phyloP scores from a whole-genome alignment of 1,140 invertebrate genomes.

The Agrilus planipennis region DNA sequence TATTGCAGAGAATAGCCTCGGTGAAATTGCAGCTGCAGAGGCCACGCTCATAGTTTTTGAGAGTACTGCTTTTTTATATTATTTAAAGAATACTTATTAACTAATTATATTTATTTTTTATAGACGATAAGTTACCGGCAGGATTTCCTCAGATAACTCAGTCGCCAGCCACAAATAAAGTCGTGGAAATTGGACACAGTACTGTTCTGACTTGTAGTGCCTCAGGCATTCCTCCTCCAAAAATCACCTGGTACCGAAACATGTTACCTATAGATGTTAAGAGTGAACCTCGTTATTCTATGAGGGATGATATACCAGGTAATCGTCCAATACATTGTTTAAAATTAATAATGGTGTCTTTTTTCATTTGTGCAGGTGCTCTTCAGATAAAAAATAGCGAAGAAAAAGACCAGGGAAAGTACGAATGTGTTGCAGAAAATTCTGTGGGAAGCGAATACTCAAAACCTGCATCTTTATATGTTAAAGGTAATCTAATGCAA shows the following conservation, averaged over 20 bases:
- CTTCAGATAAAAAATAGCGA: constrained; percentile 83
- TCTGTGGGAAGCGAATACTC: constrained; percentile 86
- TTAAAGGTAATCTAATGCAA: constrained; percentile 74
- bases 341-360: not conserved
- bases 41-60: constrained; percentile 80
- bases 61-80: too few relatives aligned
- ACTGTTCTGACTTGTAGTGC: constrained; percentile 80
- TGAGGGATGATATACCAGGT: constrained; percentile 66
- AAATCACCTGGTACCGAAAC: constrained; percentile 87
- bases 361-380: constrained; percentile 55
- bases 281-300: constrained; percentile 70
- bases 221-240: constrained; percentile 70
- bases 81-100: not conserved
- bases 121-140: constrained; percentile 72
- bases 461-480: constrained; percentile 79
- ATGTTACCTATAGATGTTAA: constrained; percentile 70
- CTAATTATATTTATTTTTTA: constrained; percentile 34
- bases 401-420: constrained; percentile 83
- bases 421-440: constrained; percentile 90
- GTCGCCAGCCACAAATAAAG: constrained; percentile 71
- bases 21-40: constrained; percentile 80
- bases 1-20: constrained; percentile 91
- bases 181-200: constrained; percentile 91
- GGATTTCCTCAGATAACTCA: constrained; percentile 87
- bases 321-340: constrained; percentile 29